Evolutionary conservation across 2,888 invertebrate species (phyloP).

Genomic region (Caenorhabditis angaria): DNA sequence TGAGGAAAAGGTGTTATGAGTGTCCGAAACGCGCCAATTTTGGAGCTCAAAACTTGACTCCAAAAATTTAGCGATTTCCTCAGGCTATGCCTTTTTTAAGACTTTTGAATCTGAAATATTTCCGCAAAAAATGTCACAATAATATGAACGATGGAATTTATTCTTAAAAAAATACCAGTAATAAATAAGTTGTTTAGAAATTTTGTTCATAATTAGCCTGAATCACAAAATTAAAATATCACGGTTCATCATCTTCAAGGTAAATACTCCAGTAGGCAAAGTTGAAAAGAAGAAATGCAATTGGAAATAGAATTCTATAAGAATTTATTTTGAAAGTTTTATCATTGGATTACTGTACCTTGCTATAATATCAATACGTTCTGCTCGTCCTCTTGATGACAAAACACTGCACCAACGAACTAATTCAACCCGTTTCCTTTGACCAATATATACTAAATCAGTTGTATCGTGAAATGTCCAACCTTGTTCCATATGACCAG

Average conservation of each 20-base stretch:
- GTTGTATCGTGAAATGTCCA: slow-evolving; percentile 57
- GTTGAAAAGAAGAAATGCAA: slow-evolving; percentile 70
- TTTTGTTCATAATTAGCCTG: not conserved
- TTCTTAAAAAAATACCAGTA: slow-evolving; percentile 6
- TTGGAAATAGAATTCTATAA: slow-evolving; percentile 69
- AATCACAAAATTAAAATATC: slow-evolving; percentile 12
- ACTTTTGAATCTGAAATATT: too few relatives aligned
- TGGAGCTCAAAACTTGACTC: not conserved
- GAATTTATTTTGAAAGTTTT: not conserved
- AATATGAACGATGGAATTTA: too few relatives aligned
- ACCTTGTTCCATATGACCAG: slow-evolving; percentile 52
- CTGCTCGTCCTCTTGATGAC: slow-evolving; percentile 67
- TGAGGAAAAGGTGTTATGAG: too few relatives aligned
- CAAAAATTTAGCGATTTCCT: too few relatives aligned
- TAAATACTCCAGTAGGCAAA: slow-evolving; percentile 71
- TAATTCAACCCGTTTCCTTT: slow-evolving; percentile 69
- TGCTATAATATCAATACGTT: slow-evolving; percentile 71
- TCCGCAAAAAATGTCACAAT: too few relatives aligned
- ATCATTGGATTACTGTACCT: slow-evolving; percentile 39
- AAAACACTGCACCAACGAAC: slow-evolving; percentile 70
- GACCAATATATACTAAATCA: slow-evolving; percentile 51
- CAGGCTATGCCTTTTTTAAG: too few relatives aligned
- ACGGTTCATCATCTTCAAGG: slow-evolving; percentile 50
- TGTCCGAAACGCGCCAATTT: not conserved
- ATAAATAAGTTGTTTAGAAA: slow-evolving; percentile 7